phyloP scores from a whole-genome alignment of 2,113 vertebrate species.

The Eulemur rufifrons region DNA sequence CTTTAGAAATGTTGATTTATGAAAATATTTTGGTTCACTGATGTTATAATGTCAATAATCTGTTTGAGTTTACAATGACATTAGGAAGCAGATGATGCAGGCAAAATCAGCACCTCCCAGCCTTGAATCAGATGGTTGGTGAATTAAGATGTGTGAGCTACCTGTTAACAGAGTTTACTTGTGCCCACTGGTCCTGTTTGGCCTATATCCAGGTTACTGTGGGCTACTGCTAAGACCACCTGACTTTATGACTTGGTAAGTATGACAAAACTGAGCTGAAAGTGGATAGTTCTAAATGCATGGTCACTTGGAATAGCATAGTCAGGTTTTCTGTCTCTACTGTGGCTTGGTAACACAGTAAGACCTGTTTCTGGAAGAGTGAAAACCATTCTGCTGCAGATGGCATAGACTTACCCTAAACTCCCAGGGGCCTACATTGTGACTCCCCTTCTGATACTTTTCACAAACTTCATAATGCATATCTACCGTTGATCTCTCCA shows the following conservation, averaged over 20 bases:
- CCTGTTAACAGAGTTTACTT: not conserved
- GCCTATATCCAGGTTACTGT: not conserved
- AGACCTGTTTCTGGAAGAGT: not conserved
- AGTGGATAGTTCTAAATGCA: not conserved
- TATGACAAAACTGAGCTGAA: not conserved
- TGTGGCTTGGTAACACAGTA: no score
- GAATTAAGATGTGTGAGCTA: not conserved
- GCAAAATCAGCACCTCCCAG: not conserved
- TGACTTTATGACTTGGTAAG: not conserved
- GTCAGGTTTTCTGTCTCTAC: not conserved
- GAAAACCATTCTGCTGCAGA: not conserved
- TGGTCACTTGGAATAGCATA: not conserved
- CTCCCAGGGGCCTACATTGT: not conserved
- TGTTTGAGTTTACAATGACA: slow-evolving; percentile 48
- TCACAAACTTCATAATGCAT: not conserved
- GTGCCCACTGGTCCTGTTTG: not conserved
- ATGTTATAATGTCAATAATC: not conserved
- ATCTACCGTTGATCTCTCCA: not conserved
- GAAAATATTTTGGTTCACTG: not conserved
- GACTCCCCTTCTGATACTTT: not conserved
- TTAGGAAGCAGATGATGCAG: slow-evolving; percentile 31
- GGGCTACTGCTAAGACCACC: not conserved
- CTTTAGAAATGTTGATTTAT: not conserved
- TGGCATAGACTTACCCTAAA: not conserved
- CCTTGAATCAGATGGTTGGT: not conserved